phyloP scores from a whole-genome alignment of 2,113 vertebrate species.

The Eudyptes chrysolophus region DNA sequence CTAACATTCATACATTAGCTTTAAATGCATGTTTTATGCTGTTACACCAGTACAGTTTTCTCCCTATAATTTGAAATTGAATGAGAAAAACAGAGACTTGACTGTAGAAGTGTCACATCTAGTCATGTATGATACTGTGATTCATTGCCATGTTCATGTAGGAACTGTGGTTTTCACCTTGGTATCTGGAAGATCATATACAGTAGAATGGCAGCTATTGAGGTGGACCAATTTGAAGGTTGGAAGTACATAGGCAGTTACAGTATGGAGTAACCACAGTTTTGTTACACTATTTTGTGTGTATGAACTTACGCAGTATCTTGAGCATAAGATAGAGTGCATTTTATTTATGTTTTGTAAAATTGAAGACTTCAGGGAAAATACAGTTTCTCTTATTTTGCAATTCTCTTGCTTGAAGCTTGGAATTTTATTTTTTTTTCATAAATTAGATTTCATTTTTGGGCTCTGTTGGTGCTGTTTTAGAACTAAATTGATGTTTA shows the following conservation, averaged over 20 bases:
- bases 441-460: background rate
- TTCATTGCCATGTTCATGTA: fast-evolving
- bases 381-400: background rate
- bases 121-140: fast-evolving
- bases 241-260: background rate
- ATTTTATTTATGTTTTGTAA: background rate
- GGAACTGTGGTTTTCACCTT: background rate
- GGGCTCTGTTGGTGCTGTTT: background rate
- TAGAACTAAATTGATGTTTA: background rate
- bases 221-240: background rate
- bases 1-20: background rate
- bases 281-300: background rate
- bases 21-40: background rate
- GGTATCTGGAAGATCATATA: background rate
- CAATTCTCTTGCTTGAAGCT: background rate
- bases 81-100: background rate
- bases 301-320: background rate
- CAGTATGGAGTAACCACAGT: background rate
- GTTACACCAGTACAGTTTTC: background rate
- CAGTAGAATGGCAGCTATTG: background rate
- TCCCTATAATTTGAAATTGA: background rate
- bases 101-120: background rate
- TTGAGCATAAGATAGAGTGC: background rate
- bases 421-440: background rate
- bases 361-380: background rate